A percentile compares a stretch with the other conserved stretches of the same genome.
Evolutionary conservation across 2,888 invertebrate species (phyloP).

Genomic region (Callosobruchus maculatus): DNA sequence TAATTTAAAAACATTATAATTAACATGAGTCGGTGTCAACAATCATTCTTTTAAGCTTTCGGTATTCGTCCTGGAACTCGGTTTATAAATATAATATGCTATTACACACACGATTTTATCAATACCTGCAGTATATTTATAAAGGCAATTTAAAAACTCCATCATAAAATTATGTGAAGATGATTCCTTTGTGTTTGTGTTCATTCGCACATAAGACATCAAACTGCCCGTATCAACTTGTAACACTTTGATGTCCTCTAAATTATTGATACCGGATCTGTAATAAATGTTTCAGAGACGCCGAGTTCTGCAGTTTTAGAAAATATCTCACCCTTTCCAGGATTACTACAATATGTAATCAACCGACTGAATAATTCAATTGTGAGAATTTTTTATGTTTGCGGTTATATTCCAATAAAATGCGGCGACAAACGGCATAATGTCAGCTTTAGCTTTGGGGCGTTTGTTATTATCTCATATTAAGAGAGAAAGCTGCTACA

Average conservation of each 20-base stretch:
- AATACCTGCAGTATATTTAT: too few relatives aligned
- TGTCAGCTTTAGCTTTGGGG: not conserved
- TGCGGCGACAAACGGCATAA: not conserved
- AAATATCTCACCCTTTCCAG: not conserved
- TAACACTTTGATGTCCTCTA: not conserved
- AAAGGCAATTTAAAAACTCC: too few relatives aligned
- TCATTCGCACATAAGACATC: not conserved
- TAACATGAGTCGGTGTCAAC: too few relatives aligned
- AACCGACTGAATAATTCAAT: not conserved
- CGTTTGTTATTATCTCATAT: not conserved
- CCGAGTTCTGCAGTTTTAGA: not conserved
- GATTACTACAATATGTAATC: not conserved
- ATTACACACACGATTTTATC: too few relatives aligned
- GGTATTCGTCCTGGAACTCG: too few relatives aligned
- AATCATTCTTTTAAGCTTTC: too few relatives aligned
- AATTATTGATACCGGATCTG: not conserved
- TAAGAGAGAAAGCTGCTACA: not conserved
- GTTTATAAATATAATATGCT: too few relatives aligned
- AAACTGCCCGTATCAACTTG: not conserved
- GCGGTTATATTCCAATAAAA: not conserved
- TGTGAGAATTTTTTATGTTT: not conserved
- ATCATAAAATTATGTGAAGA: too few relatives aligned
- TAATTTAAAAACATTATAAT: too few relatives aligned
- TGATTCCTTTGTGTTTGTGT: not conserved
- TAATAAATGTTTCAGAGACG: not conserved